phyloP scores from a whole-genome alignment of 1,140 invertebrate species.

The Choristoneura fumiferana region DNA sequence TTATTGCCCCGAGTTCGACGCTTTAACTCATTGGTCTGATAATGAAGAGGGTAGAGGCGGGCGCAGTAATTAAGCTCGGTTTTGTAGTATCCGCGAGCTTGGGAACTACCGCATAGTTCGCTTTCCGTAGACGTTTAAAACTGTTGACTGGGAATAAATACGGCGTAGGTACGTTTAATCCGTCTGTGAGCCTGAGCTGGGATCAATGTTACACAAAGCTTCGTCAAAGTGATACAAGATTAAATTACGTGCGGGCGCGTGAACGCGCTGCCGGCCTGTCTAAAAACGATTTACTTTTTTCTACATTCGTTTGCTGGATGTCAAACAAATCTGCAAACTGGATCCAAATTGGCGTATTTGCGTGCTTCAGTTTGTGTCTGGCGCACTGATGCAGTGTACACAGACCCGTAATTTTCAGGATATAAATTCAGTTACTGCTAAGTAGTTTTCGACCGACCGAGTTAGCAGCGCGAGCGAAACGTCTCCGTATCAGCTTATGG shows the following conservation, averaged over 20 bases:
- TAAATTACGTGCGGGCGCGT: slow-evolving; percentile 53
- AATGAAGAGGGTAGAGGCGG: slow-evolving; percentile 57
- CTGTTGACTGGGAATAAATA: not conserved
- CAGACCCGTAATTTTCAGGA: not conserved
- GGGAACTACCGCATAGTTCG: slow-evolving; percentile 20
- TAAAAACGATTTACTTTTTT: slow-evolving; percentile 46
- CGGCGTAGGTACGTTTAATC: not conserved
- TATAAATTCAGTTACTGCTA: not conserved
- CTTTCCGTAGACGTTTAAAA: slow-evolving; percentile 19
- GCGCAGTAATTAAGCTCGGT: slow-evolving; percentile 55
- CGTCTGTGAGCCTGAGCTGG: slow-evolving; percentile 6
- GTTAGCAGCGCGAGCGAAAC: too few relatives aligned
- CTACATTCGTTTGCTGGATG: slow-evolving; percentile 59
- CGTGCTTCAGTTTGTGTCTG: slow-evolving; percentile 38
- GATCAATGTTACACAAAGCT: slow-evolving; percentile 46
- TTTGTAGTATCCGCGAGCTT: slow-evolving; percentile 29
- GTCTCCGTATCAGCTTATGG: too few relatives aligned
- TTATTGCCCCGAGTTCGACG: slow-evolving; percentile 71
- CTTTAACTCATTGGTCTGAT: slow-evolving; percentile 69
- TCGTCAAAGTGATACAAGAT: slow-evolving; percentile 64
- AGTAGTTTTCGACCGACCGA: not conserved
- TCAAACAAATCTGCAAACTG: slow-evolving; percentile 66
- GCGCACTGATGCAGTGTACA: not conserved
- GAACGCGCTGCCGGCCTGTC: slow-evolving; percentile 33
- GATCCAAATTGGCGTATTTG: slow-evolving; percentile 55